Evolutionary conservation across 2,113 vertebrate genomes (phyloP).

Genomic region (Oreochromis aureus): DNA sequence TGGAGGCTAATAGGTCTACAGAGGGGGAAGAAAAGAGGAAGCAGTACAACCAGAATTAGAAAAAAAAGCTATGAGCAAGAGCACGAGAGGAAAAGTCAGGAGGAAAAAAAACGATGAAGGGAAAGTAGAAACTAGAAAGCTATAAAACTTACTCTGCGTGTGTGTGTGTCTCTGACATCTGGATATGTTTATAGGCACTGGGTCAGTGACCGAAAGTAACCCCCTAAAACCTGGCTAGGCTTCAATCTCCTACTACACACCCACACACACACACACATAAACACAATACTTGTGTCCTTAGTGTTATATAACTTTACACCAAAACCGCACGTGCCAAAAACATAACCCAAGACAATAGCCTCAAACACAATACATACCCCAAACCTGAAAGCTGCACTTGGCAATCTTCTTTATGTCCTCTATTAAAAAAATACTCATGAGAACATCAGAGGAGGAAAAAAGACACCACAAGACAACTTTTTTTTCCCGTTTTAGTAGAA

Average conservation of each 20-base stretch:
- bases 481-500: not conserved
- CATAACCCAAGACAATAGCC: not conserved
- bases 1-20: not conserved
- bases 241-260: constrained; percentile 5
- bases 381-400: not conserved
- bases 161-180: constrained; percentile 3
- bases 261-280: not conserved
- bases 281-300: not conserved
- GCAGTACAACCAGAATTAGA: not conserved
- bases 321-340: not conserved
- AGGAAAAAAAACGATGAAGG: not conserved
- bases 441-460: not conserved
- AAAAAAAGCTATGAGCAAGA: not conserved
- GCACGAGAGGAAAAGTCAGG: not conserved
- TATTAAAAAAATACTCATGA: not conserved
- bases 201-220: constrained; percentile 69
- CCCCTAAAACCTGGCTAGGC: constrained; percentile 34
- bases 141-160: not conserved
- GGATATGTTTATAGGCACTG: constrained; percentile 65
- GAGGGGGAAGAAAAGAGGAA: not conserved
- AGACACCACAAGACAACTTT: not conserved
- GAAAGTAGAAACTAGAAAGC: constrained; percentile 4
- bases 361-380: not conserved
- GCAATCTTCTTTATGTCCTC: not conserved
- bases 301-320: constrained; percentile 11